Base-by-base conservation (phyloP, 2,888 invertebrate genomes). In the Drosophila pseudotalamancana region DNA sequence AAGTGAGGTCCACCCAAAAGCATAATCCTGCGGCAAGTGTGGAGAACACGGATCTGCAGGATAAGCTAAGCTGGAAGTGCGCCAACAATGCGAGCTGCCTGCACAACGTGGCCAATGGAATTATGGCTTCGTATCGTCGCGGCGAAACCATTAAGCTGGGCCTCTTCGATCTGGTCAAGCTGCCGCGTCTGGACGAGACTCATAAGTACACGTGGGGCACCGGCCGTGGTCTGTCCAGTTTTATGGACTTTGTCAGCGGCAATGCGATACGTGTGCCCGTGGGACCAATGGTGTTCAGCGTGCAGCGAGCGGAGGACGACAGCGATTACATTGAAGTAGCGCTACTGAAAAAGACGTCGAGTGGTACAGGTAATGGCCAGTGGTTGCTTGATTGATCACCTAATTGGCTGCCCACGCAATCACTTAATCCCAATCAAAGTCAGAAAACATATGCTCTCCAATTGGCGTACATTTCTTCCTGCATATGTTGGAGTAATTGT, bases 41-140 rank as follows among this genome's bases (percentile, higher is more conserved):
- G 4, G 77, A 79, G 31, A 90, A 90, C 62, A 88, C 88, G 19
- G 86, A 89, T 42, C 70, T 91, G 19, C 45, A 88, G 59, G 88
- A 90, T 49, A 89, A 90, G 63, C 77, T 91, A n/a, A 90, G 88
- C 40, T 91, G 91, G 91, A 84, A 85, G 77, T 94, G 94, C 90
- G 93, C 93, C 89, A 94, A 94, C 81, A 94, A 94, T 89, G 93
- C 94, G 27, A 93, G 93, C 64, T 94, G 94, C 77, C 92, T 94
- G 31, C 92, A 93, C 55, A 78, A 90, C 29, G 89, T 94, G 83
- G 92, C 93, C 16, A 92, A 89, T 63, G 92, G 93, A 69, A 91
- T 94, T 46, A 88, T 93, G 57, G 92, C 90, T 74, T 93, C 92
- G 74, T 92, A 94, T 62, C 90, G 92, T 50, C 92, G 92, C 50